Evolutionary conservation across 2,888 invertebrate species (phyloP), one percentile per base, ranked within the genome.

Genomic region (Eristalinus sepulchralis): DNA sequence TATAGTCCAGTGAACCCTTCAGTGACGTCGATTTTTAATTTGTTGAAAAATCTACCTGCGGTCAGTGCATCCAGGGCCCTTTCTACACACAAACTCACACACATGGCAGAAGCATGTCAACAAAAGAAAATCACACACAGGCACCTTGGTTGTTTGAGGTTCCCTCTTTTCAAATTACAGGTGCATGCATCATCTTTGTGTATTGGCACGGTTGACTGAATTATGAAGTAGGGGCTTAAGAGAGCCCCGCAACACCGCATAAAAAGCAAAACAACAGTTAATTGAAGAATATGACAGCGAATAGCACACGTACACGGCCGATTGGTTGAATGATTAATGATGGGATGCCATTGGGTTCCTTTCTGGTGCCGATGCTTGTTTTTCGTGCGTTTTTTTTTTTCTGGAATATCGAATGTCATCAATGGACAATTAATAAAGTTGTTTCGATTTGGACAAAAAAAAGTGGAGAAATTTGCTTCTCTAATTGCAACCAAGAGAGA

Each of bases 311-410:
- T 67, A 60, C 22, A 36, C 55, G 64, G 24, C 70, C 70, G 64
- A 76, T 64, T 76, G 70, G 17, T 20, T 63, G 75, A 70, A 76
- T 82, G 63, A 83, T 77, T 72, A 57, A 83, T 76, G 57, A 47
- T 76, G 71, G 57, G 82, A 67, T 67, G 47, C 72, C 78, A 57
- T 59, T 72, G 77, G 72, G 83, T 83, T 78, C 67, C 53, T 20
- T 77, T 62, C 67, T 71, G 39, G 27, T 72, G n/a, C 71, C 76
- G 66, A 72, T 77, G 62, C 71, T 72, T 67, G 71, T 72, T 53
- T 53, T 39, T 71, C 31, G 31, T 63, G 59, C 13, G 22, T 57
- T 63, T 11, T 11, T 31, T 57, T 39, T 55, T 4, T 8, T 17
- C 17, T 2, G 13, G 9, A 1, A 20, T 67, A 67, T 67, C 20